Base-by-base conservation (phyloP, 1,140 invertebrate species). In the Trachymyrmex septentrionalis region DNA sequence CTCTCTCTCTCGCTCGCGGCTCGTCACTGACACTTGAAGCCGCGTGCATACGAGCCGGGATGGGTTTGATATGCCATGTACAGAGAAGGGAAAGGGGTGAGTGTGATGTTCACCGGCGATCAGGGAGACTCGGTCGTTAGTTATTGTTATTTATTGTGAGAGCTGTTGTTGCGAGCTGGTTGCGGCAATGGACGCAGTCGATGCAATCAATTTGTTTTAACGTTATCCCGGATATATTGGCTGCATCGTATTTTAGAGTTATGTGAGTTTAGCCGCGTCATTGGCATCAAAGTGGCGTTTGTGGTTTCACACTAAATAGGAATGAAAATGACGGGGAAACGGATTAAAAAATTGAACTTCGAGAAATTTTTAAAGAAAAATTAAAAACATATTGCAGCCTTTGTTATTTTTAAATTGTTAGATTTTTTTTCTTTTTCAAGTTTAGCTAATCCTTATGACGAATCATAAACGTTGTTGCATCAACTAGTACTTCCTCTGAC, bases 201-300 rank as follows among this genome's bases (percentile, higher is more conserved):
- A 84, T 84, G 80, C 67, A 73, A 84, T 84, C 80, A 84, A 84
- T 84, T 84, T 73, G 80, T 84, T 84, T 84, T 63, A 84, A 61
- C 55, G 80, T 63, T 84, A 84, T 84, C 80, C 80, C 67, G 67
- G 38, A 59, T 82, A 73, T 48, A 82, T 73, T 67, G 14, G 4
- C 80, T 27, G 55, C 69, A 50, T 63, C 55, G 72, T 84, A 84
- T 75, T 84, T 82, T 75, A 84, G 69, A 84, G 55, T 73, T 84
- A 61, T 48, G 53, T 53, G 69, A 61, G 27, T 61, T 75, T 30
- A 24, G 24, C 21, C 67, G 80, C 67, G 53, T 59, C 67, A 53
- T 59, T 61, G 80, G 16, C 80, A 14, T 21, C 38, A 24, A 50
- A 38, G 53, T 30, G 57, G n/a, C 69, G 67, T 73, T 82, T 48